Conservation (phyloP, 1,140 invertebrate species). For the Drosophila takahashii region DNA sequence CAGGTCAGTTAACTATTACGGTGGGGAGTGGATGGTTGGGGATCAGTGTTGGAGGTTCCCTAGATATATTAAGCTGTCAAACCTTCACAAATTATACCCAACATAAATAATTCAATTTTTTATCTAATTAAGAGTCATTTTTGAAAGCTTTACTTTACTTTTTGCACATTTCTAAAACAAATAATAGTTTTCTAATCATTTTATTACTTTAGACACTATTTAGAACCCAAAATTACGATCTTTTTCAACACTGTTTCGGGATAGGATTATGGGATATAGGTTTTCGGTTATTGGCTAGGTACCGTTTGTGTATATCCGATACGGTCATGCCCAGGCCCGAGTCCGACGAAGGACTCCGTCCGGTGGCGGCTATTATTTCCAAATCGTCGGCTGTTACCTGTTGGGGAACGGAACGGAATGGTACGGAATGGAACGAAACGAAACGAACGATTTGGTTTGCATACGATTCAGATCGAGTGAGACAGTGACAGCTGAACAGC, state of each 20-base stretch:
- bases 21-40: neutral
- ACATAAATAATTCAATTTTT: too few relatives aligned
- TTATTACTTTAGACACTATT: too few relatives aligned
- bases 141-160: too few relatives aligned
- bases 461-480: constrained; percentile 61
- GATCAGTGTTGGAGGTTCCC: constrained; percentile 3
- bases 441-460: constrained; percentile 66
- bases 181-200: too few relatives aligned
- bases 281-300: constrained; percentile 45
- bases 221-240: neutral
- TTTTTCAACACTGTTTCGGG: neutral
- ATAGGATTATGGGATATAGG: neutral
- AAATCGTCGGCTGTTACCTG: constrained; percentile 84
- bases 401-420: constrained; percentile 67
- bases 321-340: constrained; percentile 82
- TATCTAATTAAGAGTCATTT: too few relatives aligned
- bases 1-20: constrained; percentile 43
- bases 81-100: neutral
- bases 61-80: neutral
- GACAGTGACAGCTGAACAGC: constrained; percentile 18
- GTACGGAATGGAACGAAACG: constrained; percentile 60
- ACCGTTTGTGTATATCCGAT: constrained; percentile 84
- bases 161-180: too few relatives aligned
- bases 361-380: constrained; percentile 83
- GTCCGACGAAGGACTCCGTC: constrained; percentile 83